Conservation (phyloP, 2,888 invertebrate species). For the Tachina lurida region DNA sequence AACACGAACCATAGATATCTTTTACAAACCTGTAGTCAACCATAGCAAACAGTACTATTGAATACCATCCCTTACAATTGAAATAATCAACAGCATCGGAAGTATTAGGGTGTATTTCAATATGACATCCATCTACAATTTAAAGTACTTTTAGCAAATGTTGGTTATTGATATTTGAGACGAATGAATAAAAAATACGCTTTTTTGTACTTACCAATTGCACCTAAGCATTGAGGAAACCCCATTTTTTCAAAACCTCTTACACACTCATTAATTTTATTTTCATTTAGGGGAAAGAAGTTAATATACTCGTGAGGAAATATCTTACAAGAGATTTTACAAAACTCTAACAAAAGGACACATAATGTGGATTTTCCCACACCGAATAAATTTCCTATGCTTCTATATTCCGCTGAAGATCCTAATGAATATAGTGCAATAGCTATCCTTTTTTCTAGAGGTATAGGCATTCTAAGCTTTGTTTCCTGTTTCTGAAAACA, state of each 20-base stretch:
- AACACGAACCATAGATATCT: neutral
- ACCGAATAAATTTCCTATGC: slow-evolving; percentile 42
- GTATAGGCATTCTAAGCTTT: slow-evolving; percentile 17
- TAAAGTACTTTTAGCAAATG: neutral
- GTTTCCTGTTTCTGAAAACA: slow-evolving; percentile 19
- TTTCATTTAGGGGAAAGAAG: slow-evolving; percentile 18
- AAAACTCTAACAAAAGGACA: slow-evolving; percentile 39
- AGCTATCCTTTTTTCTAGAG: slow-evolving; percentile 43
- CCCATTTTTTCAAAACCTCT: slow-evolving; percentile 41
- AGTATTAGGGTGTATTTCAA: slow-evolving; percentile 13
- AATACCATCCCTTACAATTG: slow-evolving; percentile 1
- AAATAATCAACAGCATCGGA: slow-evolving; percentile 17
- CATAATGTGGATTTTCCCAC: slow-evolving; percentile 37
- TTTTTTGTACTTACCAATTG: slow-evolving; percentile 23
- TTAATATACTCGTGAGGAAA: slow-evolving; percentile 10
- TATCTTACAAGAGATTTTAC: slow-evolving; percentile 8
- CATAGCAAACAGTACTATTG: slow-evolving; percentile 9
- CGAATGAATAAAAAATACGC: neutral
- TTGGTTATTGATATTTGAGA: neutral
- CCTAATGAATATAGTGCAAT: slow-evolving; percentile 46
- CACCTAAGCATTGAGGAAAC: slow-evolving; percentile 27
- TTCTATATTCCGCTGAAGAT: slow-evolving; percentile 51
- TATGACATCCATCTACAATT: slow-evolving; percentile 16
- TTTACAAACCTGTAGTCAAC: slow-evolving; percentile 25
- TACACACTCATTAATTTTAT: slow-evolving; percentile 40